Evolutionary conservation across 2,113 vertebrate species (phyloP).

Genomic region (Hystrix brachyura): DNA sequence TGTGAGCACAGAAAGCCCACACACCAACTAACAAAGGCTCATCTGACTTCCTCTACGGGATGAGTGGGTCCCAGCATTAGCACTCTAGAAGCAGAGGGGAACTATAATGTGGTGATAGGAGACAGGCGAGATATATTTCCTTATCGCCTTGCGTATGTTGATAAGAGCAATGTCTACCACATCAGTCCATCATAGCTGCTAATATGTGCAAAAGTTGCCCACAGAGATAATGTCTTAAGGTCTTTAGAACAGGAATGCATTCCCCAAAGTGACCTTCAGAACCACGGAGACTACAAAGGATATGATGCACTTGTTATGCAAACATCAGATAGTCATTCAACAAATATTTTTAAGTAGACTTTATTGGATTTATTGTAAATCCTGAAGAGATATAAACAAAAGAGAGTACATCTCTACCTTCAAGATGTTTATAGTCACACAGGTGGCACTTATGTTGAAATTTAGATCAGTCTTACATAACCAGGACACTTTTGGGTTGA

Average conservation of each 20-base stretch:
- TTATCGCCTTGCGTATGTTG: constrained; percentile 80
- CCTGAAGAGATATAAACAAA: constrained; percentile 45
- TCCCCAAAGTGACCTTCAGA: constrained; percentile 36
- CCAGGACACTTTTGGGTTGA: not conserved
- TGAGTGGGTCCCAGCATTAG: not conserved
- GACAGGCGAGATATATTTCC: constrained; percentile 82
- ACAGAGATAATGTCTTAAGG: constrained; percentile 45
- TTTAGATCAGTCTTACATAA: constrained; percentile 5
- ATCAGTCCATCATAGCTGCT: constrained; percentile 77
- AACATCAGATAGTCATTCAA: constrained; percentile 32
- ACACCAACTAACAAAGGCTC: not conserved
- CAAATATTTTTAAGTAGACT: constrained; percentile 44
- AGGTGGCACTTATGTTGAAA: not conserved
- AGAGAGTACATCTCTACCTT: constrained; percentile 4
- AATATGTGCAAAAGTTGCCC: constrained; percentile 80
- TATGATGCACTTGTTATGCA: constrained; percentile 3
- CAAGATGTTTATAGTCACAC: constrained; percentile 6
- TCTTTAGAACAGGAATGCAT: not conserved
- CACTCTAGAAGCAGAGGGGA: not conserved
- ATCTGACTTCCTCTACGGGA: not conserved
- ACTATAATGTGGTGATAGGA: constrained; percentile 78
- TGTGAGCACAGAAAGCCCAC: not conserved
- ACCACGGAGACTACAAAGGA: not conserved
- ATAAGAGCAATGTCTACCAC: constrained; percentile 77
- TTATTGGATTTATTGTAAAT: not conserved